Conservation (phyloP, 2,888 invertebrate species). For the Rhyacophila evoluta region DNA sequence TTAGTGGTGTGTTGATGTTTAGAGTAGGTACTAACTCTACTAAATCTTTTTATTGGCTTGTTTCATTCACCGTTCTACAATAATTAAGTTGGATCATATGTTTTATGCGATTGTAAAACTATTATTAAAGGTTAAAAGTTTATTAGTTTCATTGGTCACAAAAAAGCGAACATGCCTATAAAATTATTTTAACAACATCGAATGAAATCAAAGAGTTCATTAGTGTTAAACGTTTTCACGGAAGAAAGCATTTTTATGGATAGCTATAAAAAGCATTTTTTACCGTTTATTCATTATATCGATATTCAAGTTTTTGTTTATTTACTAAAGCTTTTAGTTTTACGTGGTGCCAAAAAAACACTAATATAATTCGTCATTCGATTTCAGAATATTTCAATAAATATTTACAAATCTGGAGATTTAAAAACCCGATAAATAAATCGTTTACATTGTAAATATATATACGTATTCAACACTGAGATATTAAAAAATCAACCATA, state of each 20-base stretch:
- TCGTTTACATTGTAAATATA: too few species aligned
- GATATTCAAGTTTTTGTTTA: neutral
- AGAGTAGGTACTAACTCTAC: slow-evolving; percentile 30
- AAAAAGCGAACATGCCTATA: slow-evolving; percentile 31
- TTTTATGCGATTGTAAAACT: slow-evolving; percentile 44
- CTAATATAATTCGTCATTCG: too few species aligned
- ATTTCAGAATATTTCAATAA: too few species aligned
- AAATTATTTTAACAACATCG: slow-evolving; percentile 24
- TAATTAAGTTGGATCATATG: slow-evolving; percentile 47
- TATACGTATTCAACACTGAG: too few species aligned
- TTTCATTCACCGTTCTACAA: slow-evolving; percentile 47
- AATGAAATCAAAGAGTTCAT: slow-evolving; percentile 24
- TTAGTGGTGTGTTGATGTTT: slow-evolving; percentile 49
- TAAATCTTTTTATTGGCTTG: slow-evolving; percentile 48
- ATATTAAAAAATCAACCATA: too few species aligned
- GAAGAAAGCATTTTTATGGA: slow-evolving; percentile 17
- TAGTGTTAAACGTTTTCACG: slow-evolving; percentile 20
- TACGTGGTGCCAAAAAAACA: too few species aligned
- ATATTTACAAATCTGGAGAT: too few species aligned
- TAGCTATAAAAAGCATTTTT: slow-evolving; percentile 4
- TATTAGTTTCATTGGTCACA: slow-evolving; percentile 41
- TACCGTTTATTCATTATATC: slow-evolving; percentile 2
- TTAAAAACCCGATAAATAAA: too few species aligned
- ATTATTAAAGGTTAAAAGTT: slow-evolving; percentile 42
- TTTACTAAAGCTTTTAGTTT: neutral